phyloP scores from a whole-genome alignment of 2,113 vertebrate species.

The Solea senegalensis region DNA sequence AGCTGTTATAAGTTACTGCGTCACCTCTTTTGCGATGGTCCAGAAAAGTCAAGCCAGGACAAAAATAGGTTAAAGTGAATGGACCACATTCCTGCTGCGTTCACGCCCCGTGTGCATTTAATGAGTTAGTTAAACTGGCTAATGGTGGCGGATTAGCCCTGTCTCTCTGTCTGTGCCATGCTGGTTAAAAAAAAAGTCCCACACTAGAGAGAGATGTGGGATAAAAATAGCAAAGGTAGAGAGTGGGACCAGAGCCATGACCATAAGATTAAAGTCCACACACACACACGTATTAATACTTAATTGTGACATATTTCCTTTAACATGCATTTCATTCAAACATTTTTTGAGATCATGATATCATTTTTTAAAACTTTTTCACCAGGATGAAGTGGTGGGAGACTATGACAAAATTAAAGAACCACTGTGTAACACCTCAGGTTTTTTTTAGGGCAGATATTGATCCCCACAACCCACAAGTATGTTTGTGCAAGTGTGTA shows the following conservation, averaged over 20 bases:
- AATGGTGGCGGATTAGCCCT: conserved; percentile 12
- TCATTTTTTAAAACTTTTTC: too few relatives aligned
- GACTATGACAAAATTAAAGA: too few relatives aligned
- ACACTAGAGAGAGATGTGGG: conserved; percentile 3
- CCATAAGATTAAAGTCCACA: conserved; percentile 14
- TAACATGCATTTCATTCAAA: too few relatives aligned
- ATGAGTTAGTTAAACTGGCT: conserved; percentile 2
- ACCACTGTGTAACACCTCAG: too few relatives aligned
- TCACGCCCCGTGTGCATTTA: neutral
- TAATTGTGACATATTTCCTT: too few relatives aligned
- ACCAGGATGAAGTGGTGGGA: too few relatives aligned
- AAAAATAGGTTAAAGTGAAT: conserved; percentile 44
- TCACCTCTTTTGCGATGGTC: conserved; percentile 31
- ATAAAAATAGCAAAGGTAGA: conserved; percentile 60
- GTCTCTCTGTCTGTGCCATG: neutral
- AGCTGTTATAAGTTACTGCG: conserved; percentile 35
- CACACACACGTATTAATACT: neutral
- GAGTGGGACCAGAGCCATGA: conserved; percentile 17
- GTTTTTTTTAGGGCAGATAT: too few relatives aligned
- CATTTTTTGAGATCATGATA: too few relatives aligned
- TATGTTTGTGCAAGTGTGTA: too few relatives aligned
- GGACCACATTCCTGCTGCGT: conserved; percentile 48
- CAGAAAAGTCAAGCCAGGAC: conserved; percentile 51
- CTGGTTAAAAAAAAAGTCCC: conserved; percentile 1
- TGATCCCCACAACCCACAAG: too few relatives aligned